Base-by-base conservation (phyloP, 2,797 vertebrate genomes). In the Sebastes hopkinsi region DNA sequence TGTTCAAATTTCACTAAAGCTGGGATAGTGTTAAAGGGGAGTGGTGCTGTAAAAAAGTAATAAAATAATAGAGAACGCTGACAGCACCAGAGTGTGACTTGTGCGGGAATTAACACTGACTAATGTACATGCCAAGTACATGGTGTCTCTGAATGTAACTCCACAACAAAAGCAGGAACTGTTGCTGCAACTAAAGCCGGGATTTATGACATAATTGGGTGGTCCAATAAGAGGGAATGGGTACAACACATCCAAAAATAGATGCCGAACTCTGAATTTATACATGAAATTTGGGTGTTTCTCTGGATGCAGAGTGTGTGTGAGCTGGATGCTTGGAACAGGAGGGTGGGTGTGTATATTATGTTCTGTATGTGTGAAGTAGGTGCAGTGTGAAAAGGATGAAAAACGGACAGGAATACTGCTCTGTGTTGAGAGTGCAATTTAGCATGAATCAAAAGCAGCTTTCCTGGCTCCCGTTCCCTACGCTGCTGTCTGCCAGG, bases 391-490 rank as follows among this genome's bases (percentile, higher is more conserved):
- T 92, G 83, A 92, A 89, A 88, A 82, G 83, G 85, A 93, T 93
- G 87, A 93, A 93, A 91, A 95, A 88, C 67, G 81, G 84, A 89
- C 88, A 86, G 92, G 84, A 92, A 92, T 90, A 91, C 89, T 91
- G 88, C 72, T 95, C 90, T 92, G 91, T 92, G 92, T 94, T 91
- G 90, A 93, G 89, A 84, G 90, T 91, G 93, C 90, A 94, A 95
- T 94, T 95, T 94, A 94, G 86, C 92, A 94, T 91, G 92, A 94
- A 95, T 94, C 93, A 92, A 94, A 95, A 93, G 90, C 92, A 95
- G 94, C 93, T 95, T 95, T 95, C 89, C 94, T 95, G 95, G 94
- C 94, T 92, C 85, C 69, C 13, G 73, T 83, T 90, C 91, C 82
- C 79, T 76, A 34, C 11, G 79, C 88, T 87, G 72, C 79, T 7